Evolutionary conservation across 2,113 vertebrate species (phyloP), one percentile per base, ranked within the genome.

Genomic region (Danionella cerebrum): DNA sequence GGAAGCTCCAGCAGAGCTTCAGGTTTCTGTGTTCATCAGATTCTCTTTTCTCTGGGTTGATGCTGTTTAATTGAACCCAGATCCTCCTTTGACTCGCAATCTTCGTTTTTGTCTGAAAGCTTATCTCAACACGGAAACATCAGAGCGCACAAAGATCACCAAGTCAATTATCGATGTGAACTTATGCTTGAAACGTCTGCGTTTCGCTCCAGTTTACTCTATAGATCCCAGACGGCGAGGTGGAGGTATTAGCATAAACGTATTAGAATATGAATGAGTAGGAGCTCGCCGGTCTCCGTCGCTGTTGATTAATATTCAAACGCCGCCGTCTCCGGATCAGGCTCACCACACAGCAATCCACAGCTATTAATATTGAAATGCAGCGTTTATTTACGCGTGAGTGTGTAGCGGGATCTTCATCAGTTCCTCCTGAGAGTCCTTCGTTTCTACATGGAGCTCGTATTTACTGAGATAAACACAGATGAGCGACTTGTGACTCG

Each of bases 291-390:
- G 58, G 75, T 78, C 64, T 73, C 50, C 68, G 65, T 77, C 58
- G 53, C 72, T 71, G 72, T 69, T 65, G 70, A 71, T 77, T 77
- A 71, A 73, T 74, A 75, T 75, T 78, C 78, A 69, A 71, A 67
- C 18, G 48, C 72, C 38, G 66, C 64, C 70, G 48, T 73, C 62
- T 63, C 52, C 70, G 75, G 79, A 72, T 71, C 73, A 70, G 57
- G 58, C 69, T 73, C 73, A 57, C 72, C 68, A 69, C 72, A 66
- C 72, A 64, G 64, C 70, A 72, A 74, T 78, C 67, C 74, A 74
- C 69, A 70, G 64, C 75, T 80, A 82, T 82, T 80, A 80, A 80
- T 82, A 82, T 82, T 80, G 77, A 82, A 80, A 77, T 76, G 73
- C 71, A 72, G 71, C 77, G 80, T 82, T 80, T 76, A 77, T 80